A percentile compares a stretch with the other conserved stretches of the same genome.
phyloP scores from a whole-genome alignment of 2,888 invertebrate genomes.

The Fragum whitleyi region DNA sequence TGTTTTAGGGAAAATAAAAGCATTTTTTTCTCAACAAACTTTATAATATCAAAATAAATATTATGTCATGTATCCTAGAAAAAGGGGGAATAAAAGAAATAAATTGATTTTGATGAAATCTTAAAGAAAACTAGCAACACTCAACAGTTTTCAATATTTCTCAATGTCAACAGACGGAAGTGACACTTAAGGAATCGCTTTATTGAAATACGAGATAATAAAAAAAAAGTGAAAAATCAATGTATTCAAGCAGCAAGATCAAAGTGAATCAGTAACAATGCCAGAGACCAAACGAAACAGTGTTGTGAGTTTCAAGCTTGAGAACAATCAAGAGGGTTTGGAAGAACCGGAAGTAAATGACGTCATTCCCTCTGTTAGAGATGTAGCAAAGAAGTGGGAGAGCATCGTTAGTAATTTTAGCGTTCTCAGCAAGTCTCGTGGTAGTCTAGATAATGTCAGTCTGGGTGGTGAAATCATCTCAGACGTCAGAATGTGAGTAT shows the following conservation, averaged over 20 bases:
- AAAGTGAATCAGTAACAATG: constrained; percentile 8
- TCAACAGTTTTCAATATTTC: neutral
- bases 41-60: no score
- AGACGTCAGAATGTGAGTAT: constrained; percentile 13
- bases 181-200: neutral
- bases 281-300: constrained; percentile 4
- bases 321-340: neutral
- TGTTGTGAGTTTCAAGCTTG: constrained; percentile 21
- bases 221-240: neutral
- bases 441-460: constrained; percentile 7
- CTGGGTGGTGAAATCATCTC: constrained; percentile 2
- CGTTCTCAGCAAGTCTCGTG: neutral
- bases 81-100: no score
- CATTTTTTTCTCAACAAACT: no score
- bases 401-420: constrained; percentile 19
- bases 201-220: neutral
- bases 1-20: no score
- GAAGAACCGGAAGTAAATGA: neutral
- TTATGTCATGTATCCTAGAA: no score
- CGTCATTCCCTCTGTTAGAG: neutral
- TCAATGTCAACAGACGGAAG: neutral
- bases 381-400: neutral
- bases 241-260: neutral
- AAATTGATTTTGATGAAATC: neutral
- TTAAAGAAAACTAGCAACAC: neutral